A percentile compares a stretch with the other conserved stretches of the same genome.
These are phyloP conservation scores for Acipenser oxyrinchus DNA, from an alignment of 2,797 vertebrate species.

Conservation along the genomic window DNA sequence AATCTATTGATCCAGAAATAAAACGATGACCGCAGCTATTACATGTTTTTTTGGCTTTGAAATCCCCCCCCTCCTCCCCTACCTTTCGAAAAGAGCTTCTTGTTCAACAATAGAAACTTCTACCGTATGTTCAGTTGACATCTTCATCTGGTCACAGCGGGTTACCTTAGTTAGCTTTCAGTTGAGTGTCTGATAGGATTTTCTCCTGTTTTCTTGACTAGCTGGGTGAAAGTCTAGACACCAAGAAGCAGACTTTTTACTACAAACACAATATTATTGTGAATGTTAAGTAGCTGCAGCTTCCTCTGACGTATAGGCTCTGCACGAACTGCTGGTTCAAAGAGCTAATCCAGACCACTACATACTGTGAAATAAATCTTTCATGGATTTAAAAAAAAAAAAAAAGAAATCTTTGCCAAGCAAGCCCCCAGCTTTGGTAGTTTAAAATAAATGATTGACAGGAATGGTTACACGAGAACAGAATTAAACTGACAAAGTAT, in stretches of 20 bases:
- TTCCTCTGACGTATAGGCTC: constrained; percentile 75
- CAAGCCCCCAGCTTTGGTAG: constrained; percentile 52
- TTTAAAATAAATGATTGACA: constrained; percentile 44
- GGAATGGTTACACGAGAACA: constrained; percentile 27
- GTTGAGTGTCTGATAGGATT: constrained; percentile 96
- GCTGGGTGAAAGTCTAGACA: constrained; percentile 83
- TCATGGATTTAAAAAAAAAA: constrained; percentile 49
- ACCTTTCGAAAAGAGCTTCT: constrained; percentile 52
- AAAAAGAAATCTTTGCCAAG: constrained; percentile 57
- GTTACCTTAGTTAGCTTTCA: constrained; percentile 95
- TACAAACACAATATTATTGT: constrained; percentile 78
- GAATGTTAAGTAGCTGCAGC: constrained; percentile 77
- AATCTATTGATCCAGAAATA: constrained; percentile 76
- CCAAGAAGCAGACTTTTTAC: constrained; percentile 57
- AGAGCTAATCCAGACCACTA: constrained; percentile 80
- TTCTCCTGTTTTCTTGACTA: constrained; percentile 72
- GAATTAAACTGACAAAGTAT: too few species aligned
- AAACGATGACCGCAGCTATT: constrained; percentile 78
- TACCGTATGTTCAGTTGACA: constrained; percentile 91
- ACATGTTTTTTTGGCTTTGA: constrained; percentile 68
- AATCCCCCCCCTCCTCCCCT: constrained; percentile 47
- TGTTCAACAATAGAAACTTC: constrained; percentile 86
- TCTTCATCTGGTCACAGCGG: constrained; percentile 98
- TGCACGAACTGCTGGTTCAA: constrained; percentile 68
- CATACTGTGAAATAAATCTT: constrained; percentile 74